Percentiles rank a stretch among this genome's conserved stretches.
Conservation (phyloP, 2,113 vertebrate species). For the Pollachius pollachius region DNA sequence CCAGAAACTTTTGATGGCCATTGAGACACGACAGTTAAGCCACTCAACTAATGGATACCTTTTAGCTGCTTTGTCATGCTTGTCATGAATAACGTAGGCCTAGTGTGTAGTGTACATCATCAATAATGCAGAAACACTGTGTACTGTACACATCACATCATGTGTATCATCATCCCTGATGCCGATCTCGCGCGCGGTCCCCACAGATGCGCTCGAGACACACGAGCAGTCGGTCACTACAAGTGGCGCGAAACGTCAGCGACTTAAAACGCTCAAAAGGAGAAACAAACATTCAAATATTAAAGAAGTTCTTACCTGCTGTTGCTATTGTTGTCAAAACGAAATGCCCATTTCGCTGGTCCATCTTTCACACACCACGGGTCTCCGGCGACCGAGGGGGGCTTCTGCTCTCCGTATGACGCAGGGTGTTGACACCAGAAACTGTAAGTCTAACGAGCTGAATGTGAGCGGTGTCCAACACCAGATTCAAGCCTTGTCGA, state of each 20-base stretch:
- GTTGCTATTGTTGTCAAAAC: slow-evolving; percentile 28
- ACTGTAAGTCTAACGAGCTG: too few relatives aligned
- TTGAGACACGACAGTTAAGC: slow-evolving; percentile 5
- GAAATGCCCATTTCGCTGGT: slow-evolving; percentile 14
- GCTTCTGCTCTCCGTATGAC: background rate
- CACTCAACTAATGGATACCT: slow-evolving; percentile 40
- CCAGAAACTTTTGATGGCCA: slow-evolving; percentile 13
- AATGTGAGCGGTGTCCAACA: too few relatives aligned
- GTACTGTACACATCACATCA: slow-evolving; percentile 15
- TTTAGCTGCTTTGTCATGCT: slow-evolving; percentile 7
- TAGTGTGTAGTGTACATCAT: too few relatives aligned
- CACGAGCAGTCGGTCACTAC: too few relatives aligned
- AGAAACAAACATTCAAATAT: background rate
- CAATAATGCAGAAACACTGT: background rate
- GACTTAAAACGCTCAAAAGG: too few relatives aligned
- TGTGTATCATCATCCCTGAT: too few relatives aligned
- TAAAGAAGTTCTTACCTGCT: slow-evolving; percentile 31
- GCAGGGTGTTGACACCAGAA: background rate
- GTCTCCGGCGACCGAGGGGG: background rate
- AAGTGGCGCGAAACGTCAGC: too few relatives aligned
- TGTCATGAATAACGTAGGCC: too few relatives aligned
- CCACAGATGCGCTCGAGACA: slow-evolving; percentile 25
- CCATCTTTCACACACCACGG: slow-evolving; percentile 36
- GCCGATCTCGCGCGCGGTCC: slow-evolving; percentile 11
- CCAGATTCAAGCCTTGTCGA: too few relatives aligned